These are phyloP conservation scores for Dryomyza anilis DNA, from an alignment of 2,888 invertebrate genomes.

Conservation along the genomic window DNA sequence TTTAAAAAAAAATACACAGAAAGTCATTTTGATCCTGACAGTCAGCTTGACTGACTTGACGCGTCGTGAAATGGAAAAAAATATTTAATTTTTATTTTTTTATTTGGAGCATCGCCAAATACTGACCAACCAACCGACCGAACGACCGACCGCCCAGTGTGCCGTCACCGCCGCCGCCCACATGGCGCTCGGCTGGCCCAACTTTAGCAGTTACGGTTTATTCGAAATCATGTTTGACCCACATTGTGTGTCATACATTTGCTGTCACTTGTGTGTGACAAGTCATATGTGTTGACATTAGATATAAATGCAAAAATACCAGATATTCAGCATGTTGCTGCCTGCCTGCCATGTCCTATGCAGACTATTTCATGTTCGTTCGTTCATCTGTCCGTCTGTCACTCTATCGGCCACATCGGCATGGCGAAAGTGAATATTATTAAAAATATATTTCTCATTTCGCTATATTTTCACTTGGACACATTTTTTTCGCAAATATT, in stretches of 20 bases:
- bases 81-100: too few relatives aligned
- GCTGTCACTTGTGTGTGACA: neutral
- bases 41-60: too few relatives aligned
- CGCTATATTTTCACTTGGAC: neutral
- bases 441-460: neutral
- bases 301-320: neutral
- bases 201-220: too few relatives aligned
- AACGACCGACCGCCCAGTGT: too few relatives aligned
- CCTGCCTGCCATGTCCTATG: too few relatives aligned
- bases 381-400: neutral
- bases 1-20: too few relatives aligned
- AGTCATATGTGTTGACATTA: neutral
- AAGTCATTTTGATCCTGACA: too few relatives aligned
- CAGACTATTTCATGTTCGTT: too few relatives aligned
- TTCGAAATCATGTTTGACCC: conserved; percentile 17
- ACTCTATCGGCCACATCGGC: neutral
- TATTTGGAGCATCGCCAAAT: too few relatives aligned
- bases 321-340: neutral
- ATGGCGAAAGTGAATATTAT: neutral
- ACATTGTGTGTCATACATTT: conserved; percentile 2
- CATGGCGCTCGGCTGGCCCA: neutral
- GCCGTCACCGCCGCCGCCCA: too few relatives aligned
- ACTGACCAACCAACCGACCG: too few relatives aligned
- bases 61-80: too few relatives aligned
- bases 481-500: neutral